Evolutionary conservation across 1,140 invertebrate genomes (phyloP).

Genomic region (Araneus ventricosus): DNA sequence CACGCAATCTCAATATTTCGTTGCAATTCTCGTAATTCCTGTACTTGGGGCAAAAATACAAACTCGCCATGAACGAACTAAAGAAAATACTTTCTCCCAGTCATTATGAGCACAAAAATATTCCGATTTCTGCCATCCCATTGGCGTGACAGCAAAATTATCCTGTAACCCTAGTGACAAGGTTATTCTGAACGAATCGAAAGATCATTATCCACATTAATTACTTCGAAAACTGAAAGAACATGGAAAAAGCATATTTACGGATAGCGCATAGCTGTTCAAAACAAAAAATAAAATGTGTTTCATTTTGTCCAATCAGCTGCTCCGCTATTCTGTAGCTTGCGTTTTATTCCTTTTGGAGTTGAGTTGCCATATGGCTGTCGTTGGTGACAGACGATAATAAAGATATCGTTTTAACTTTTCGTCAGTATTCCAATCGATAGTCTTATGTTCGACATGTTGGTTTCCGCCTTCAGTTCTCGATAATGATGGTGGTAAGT

Average conservation of each 20-base stretch:
- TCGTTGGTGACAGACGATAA: conserved; percentile 48
- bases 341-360: background rate
- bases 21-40: too few relatives aligned
- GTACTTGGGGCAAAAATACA: too few relatives aligned
- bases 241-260: background rate
- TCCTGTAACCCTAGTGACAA: conserved; percentile 44
- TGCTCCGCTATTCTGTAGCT: background rate
- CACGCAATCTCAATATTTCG: background rate
- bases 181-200: conserved; percentile 31
- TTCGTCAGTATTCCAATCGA: conserved; percentile 29
- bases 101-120: conserved; percentile 15
- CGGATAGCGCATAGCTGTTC: background rate
- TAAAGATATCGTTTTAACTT: conserved; percentile 57
- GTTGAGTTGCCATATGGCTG: conserved; percentile 37
- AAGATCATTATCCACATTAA: conserved; percentile 18
- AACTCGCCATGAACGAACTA: too few relatives aligned
- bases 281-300: background rate
- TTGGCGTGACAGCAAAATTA: conserved; percentile 1
- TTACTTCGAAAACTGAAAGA: conserved; percentile 26
- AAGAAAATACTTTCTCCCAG: background rate
- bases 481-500: conserved; percentile 56
- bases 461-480: conserved; percentile 7
- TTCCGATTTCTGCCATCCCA: background rate
- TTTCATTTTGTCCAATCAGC: background rate
- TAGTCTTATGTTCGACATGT: conserved; percentile 32